Evolutionary conservation across 2,797 vertebrate genomes (phyloP).

Genomic region (Bothrops alternatus): DNA sequence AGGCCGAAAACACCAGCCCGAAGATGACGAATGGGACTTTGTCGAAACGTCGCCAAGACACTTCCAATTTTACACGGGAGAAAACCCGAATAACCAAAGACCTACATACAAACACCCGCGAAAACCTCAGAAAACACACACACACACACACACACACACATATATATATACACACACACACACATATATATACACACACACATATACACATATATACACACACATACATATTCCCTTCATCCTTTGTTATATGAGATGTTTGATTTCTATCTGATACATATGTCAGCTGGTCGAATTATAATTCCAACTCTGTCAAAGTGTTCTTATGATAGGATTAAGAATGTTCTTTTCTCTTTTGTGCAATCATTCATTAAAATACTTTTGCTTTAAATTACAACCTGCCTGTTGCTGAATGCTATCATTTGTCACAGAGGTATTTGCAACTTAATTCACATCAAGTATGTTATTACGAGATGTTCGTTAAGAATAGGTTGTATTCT

Average conservation of each 20-base stretch:
- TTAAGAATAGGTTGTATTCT: neutral
- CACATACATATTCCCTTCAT: slow-evolving; percentile 7
- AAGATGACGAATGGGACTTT: too few species aligned
- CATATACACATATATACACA: too few species aligned
- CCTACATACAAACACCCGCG: too few species aligned
- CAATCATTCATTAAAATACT: slow-evolving; percentile 50
- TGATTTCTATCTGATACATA: slow-evolving; percentile 5
- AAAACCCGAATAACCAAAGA: too few species aligned
- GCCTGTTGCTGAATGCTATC: slow-evolving; percentile 22
- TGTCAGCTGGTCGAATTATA: slow-evolving; percentile 27
- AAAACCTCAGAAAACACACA: too few species aligned
- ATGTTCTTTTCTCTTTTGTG: slow-evolving; percentile 23
- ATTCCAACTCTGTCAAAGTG: slow-evolving; percentile 37
- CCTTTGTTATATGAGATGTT: slow-evolving; percentile 31
- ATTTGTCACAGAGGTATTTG: slow-evolving; percentile 36
- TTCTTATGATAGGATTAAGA: slow-evolving; percentile 44
- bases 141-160: too few species aligned
- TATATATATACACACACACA: too few species aligned
- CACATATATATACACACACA: neutral
- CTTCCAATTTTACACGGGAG: too few species aligned
- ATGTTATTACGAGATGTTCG: slow-evolving; percentile 4
- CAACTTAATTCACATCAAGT: slow-evolving; percentile 13
- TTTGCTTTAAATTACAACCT: slow-evolving; percentile 46
- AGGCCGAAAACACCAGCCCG: too few species aligned
- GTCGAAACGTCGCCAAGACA: too few species aligned